Evolutionary conservation across 2,888 invertebrate species (phyloP).

Genomic region (Tachina lurida): DNA sequence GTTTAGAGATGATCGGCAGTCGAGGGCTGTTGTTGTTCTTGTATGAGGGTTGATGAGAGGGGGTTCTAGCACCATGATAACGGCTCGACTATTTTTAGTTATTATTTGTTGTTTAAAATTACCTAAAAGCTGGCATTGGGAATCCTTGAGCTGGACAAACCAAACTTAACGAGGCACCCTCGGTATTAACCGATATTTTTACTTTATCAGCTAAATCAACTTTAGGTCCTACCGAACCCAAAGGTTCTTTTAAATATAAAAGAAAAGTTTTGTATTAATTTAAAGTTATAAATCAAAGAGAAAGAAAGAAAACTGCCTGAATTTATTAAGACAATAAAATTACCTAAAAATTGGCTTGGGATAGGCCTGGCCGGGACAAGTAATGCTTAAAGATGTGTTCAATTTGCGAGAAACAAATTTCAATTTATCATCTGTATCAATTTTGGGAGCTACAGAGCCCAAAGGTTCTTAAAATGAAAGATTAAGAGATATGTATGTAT

Average conservation of each 20-base stretch:
- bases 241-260: constrained; percentile 75
- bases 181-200: constrained; percentile 77
- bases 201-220: constrained; percentile 84
- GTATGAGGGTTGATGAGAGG: accelerated
- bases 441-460: constrained; percentile 85
- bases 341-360: constrained; percentile 82
- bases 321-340: constrained; percentile 3
- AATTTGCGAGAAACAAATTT: constrained; percentile 77
- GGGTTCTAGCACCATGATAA: too few relatives aligned
- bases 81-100: too few relatives aligned
- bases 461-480: constrained; percentile 80
- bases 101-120: background rate
- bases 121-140: constrained; percentile 84
- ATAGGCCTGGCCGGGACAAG: constrained; percentile 89
- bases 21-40: too few relatives aligned
- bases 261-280: too few relatives aligned
- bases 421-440: constrained; percentile 83
- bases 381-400: constrained; percentile 84
- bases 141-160: constrained; percentile 85
- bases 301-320: constrained; percentile 48
- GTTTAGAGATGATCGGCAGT: too few relatives aligned
- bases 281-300: background rate
- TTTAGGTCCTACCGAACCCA: constrained; percentile 84
- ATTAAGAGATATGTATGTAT: background rate
- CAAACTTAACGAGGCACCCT: constrained; percentile 82